A percentile compares a stretch with the other conserved stretches of the same genome.
These are phyloP conservation scores for Neosalanx taihuensis DNA, from an alignment of 2,797 vertebrate genomes.

Conservation along the genomic window DNA sequence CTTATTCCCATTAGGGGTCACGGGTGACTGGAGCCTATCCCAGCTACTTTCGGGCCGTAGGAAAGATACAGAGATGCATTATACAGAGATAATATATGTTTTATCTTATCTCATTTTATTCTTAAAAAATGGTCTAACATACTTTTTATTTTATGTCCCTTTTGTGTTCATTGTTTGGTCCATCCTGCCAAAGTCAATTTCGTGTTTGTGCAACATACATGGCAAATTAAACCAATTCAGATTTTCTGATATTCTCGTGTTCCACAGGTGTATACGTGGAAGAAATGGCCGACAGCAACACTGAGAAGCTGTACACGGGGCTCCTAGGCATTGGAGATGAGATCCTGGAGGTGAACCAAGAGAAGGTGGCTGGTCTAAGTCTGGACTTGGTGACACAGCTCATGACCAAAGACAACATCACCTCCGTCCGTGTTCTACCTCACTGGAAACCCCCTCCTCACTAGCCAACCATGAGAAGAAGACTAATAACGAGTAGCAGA, in stretches of 20 bases:
- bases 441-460: slow-evolving; percentile 55
- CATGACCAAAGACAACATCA: slow-evolving; percentile 61
- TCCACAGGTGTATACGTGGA: slow-evolving; percentile 83
- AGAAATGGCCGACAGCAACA: slow-evolving; percentile 76
- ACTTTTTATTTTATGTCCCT: too few species aligned
- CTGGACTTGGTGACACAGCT: slow-evolving; percentile 72
- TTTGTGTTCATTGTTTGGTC: neutral
- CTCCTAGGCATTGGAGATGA: slow-evolving; percentile 84
- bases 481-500: neutral
- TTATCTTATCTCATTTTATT: too few species aligned
- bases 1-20: too few species aligned
- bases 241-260: neutral
- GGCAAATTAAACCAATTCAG: too few species aligned
- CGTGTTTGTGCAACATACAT: too few species aligned
- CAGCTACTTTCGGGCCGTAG: too few species aligned
- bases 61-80: too few species aligned
- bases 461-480: slow-evolving; percentile 49
- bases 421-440: slow-evolving; percentile 76
- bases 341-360: slow-evolving; percentile 84
- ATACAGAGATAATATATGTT: too few species aligned
- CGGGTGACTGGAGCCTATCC: too few species aligned
- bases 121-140: too few species aligned
- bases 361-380: slow-evolving; percentile 78
- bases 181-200: too few species aligned
- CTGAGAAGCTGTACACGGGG: slow-evolving; percentile 82